Conservation (phyloP, 2,113 vertebrate species). For the Phylloscopus trochilus region DNA sequence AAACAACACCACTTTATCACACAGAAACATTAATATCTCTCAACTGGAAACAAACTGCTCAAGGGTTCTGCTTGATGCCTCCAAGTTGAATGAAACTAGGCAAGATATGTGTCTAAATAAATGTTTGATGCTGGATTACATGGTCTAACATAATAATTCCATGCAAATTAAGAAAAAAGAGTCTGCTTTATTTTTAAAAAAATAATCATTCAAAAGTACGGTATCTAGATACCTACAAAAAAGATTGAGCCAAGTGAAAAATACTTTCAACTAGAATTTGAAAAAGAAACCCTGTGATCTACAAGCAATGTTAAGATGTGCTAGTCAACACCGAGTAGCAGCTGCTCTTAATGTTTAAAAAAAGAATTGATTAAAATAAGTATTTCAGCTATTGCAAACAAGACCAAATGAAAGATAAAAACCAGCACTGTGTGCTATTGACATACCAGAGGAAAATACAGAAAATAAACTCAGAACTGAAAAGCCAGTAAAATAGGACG, state of each 20-base stretch:
- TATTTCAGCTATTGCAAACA: constrained; percentile 42
- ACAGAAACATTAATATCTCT: constrained; percentile 21
- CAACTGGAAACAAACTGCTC: constrained; percentile 31
- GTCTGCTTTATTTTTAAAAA: background rate
- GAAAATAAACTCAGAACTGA: constrained; percentile 2
- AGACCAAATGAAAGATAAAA: constrained; percentile 13
- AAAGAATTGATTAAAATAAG: constrained; percentile 36
- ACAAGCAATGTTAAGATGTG: constrained; percentile 13
- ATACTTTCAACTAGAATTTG: background rate
- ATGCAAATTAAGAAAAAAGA: background rate
- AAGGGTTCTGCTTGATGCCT: constrained; percentile 9
- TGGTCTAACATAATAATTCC: constrained; percentile 1
- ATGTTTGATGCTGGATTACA: constrained; percentile 16
- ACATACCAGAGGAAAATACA: background rate
- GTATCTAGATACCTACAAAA: background rate
- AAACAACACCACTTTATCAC: constrained; percentile 40
- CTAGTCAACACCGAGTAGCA: constrained; percentile 28
- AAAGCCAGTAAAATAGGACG: background rate
- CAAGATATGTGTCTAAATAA: background rate
- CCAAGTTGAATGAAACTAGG: background rate
- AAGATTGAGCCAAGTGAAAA: background rate
- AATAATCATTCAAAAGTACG: background rate
- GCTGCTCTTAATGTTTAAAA: constrained; percentile 43
- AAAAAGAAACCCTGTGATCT: background rate
- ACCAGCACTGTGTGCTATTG: background rate